Evolutionary conservation across 2,888 invertebrate species (phyloP).

Genomic region (Melinaea menophilus): DNA sequence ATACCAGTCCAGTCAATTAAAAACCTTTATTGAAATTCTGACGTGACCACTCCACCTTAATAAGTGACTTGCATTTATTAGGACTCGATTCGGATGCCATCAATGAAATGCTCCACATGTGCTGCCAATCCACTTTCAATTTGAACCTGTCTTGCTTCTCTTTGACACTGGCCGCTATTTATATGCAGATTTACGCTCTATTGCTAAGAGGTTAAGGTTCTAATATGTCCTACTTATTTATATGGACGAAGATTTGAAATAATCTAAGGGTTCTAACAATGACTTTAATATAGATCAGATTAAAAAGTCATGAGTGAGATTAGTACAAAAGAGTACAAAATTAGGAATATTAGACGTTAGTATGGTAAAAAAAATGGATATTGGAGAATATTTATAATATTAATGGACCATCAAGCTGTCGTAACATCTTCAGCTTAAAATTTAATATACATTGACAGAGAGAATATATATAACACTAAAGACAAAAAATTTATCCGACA

Average conservation of each 20-base stretch:
- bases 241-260: conserved; percentile 8
- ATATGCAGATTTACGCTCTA: conserved; percentile 32
- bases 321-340: neutral
- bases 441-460: too few relatives aligned
- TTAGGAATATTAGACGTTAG: too few relatives aligned
- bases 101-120: conserved; percentile 22
- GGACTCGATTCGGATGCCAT: conserved; percentile 6
- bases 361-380: too few relatives aligned
- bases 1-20: neutral
- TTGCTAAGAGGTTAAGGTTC: conserved; percentile 19
- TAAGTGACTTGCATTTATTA: conserved; percentile 30
- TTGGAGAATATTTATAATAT: too few relatives aligned
- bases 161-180: conserved; percentile 31
- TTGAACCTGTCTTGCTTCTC: conserved; percentile 23
- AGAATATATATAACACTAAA: too few relatives aligned
- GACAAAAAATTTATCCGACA: too few relatives aligned
- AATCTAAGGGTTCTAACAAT: neutral
- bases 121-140: conserved; percentile 31
- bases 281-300: too few relatives aligned
- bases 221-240: conserved; percentile 18
- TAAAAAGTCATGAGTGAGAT: neutral
- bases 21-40: neutral
- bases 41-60: conserved; percentile 14
- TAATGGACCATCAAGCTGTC: too few relatives aligned
- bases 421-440: too few relatives aligned